Conservation (phyloP, 2,797 vertebrate genomes). For the Gorsachius magnificus region DNA sequence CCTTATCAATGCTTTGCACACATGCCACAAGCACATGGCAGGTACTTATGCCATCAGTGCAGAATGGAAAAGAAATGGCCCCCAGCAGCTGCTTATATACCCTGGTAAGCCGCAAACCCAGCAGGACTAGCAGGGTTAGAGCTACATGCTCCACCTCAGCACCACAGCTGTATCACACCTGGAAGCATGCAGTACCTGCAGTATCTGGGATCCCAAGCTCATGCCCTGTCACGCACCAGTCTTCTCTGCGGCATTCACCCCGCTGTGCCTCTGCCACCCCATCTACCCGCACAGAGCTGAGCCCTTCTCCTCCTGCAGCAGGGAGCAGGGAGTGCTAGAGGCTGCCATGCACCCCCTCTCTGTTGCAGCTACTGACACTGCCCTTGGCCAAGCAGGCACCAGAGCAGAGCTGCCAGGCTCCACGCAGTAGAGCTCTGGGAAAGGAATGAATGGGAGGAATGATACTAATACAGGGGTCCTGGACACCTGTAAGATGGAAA, state of each 20-base stretch:
- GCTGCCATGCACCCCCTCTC: background rate
- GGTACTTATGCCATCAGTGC: background rate
- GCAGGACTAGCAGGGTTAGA: background rate
- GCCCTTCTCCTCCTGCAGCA: background rate
- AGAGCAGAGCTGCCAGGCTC: background rate
- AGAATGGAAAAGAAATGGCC: background rate
- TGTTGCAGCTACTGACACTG: background rate
- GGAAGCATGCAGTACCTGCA: background rate
- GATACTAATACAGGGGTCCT: background rate
- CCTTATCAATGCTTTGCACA: background rate
- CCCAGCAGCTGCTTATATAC: background rate
- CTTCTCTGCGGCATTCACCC: background rate
- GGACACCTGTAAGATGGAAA: background rate
- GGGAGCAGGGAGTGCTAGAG: background rate
- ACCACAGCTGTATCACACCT: background rate
- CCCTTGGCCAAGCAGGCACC: background rate
- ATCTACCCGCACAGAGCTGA: background rate
- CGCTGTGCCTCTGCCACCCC: background rate
- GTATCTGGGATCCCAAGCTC: fast-evolving
- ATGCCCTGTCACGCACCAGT: background rate
- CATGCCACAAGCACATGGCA: background rate
- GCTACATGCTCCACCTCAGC: background rate
- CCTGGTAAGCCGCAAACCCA: background rate
- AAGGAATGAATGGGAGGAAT: background rate
- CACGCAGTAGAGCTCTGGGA: background rate